Conservation (phyloP, 2,113 vertebrate genomes). For the Myrmophylax atrothorax region DNA sequence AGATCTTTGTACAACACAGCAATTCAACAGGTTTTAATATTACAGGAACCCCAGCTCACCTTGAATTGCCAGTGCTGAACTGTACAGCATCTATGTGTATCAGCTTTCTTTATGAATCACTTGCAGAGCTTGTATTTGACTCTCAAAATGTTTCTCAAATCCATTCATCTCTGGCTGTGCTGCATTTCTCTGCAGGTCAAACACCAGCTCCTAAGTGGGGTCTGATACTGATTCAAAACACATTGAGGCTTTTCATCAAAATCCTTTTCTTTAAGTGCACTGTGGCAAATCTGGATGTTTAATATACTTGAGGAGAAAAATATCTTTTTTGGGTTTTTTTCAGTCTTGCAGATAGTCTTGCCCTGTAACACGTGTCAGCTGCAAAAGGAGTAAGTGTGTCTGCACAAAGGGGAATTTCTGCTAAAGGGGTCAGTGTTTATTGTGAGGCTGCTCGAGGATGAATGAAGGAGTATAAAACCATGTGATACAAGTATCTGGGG, state of each 20-base stretch:
- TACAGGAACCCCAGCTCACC: background rate
- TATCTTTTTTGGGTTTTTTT: background rate
- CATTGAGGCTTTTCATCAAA: background rate
- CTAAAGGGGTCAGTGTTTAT: background rate
- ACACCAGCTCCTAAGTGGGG: background rate
- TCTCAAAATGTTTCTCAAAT: background rate
- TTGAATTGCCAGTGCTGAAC: background rate
- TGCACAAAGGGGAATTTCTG: background rate
- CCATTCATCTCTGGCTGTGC: background rate
- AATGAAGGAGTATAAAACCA: background rate
- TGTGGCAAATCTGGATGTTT: background rate
- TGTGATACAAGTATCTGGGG: background rate
- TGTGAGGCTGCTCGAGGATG: background rate
- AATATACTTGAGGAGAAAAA: background rate
- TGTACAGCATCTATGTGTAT: background rate
- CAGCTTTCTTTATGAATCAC: background rate
- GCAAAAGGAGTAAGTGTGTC: background rate
- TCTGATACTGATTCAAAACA: conserved; percentile 6
- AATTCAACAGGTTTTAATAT: background rate
- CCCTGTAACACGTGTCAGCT: background rate
- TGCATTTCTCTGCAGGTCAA: background rate
- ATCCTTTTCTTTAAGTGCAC: background rate
- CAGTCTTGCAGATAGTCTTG: background rate
- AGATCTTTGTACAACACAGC: background rate
- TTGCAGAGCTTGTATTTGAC: background rate